Conservation (phyloP, 2,797 vertebrate genomes). For the Tokudaia tokunoshimensis region DNA sequence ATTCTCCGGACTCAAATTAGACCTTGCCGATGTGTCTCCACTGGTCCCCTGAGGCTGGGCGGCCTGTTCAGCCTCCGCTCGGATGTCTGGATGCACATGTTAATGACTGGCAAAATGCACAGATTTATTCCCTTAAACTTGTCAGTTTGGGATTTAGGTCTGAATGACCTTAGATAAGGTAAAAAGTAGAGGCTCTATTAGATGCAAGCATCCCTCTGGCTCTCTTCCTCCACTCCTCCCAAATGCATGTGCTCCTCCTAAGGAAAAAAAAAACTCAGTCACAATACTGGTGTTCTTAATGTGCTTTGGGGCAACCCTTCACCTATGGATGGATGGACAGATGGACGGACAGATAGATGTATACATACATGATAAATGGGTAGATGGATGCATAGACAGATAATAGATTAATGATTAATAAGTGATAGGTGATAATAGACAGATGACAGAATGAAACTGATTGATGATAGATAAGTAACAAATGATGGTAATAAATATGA, state of each 20-base stretch:
- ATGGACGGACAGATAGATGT: neutral
- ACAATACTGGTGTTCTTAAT: neutral
- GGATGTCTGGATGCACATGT: neutral
- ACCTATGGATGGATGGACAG: neutral
- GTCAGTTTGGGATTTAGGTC: neutral
- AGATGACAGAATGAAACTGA: neutral
- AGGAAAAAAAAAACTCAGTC: neutral
- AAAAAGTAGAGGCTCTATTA: conserved; percentile 35
- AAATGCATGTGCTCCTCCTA: neutral
- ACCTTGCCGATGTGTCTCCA: neutral
- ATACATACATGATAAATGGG: neutral
- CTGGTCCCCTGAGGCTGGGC: neutral
- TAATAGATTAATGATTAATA: neutral
- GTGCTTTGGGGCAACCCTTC: conserved; percentile 10
- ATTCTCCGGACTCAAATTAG: conserved; percentile 1
- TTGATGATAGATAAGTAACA: neutral
- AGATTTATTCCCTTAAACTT: neutral
- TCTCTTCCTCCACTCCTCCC: neutral
- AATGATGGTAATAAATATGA: too few species aligned
- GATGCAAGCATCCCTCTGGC: neutral
- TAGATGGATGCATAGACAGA: neutral
- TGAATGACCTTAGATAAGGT: conserved; percentile 27
- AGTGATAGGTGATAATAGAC: neutral
- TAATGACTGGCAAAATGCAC: neutral
- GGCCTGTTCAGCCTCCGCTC: neutral